Evolutionary conservation across 2,113 vertebrate genomes (phyloP), one percentile per base, ranked within the genome.

Genomic region (Microcebus ravelobensis): DNA sequence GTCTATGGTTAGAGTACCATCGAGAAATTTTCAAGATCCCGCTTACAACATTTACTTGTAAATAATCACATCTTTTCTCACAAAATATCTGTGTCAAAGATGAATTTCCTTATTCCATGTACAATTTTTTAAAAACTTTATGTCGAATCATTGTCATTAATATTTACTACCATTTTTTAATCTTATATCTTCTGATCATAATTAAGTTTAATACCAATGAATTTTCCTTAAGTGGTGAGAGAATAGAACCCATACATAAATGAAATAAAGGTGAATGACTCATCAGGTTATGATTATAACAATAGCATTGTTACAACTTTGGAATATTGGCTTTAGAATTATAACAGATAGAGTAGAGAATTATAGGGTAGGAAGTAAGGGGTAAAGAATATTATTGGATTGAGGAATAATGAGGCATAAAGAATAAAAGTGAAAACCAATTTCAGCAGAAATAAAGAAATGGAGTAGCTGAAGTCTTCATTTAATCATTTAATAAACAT

Each of bases 1-100:
- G 34, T 57, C 63, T 91, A 3, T 57, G 45, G 63, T 76, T 80
- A 85, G 29, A 96, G 34, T n/a, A 68, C 45, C 71, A 8, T 71
- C 25, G 76, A 94, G 39, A 34, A 73, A 48, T 68, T 77, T 73
- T 86, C 61, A 95, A 94, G 59, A 97, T 67, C 59, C 8, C 15
- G 82, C 31, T 85, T 36, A 13, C 2, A 91, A 34, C 11, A 79
- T 88, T 95, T 81, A 82, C 45, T 95, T 96, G 61, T 36, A 96
- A 89, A 87, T 83, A 93, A 65, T 52, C 29, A 89, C 5, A 61
- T 71, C 76, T 76, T 89, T 31, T n/a, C 29, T 85, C 42, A 87
- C 8, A 63, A 80, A 85, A 42, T 76, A 20, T 59, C 39, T 83
- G 25, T 23, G 12, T 83, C 39, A 67, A 80, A 3, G 7, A 70